Conservation (phyloP, 2,888 invertebrate species). For the Dasysyrphus tricinctus region DNA sequence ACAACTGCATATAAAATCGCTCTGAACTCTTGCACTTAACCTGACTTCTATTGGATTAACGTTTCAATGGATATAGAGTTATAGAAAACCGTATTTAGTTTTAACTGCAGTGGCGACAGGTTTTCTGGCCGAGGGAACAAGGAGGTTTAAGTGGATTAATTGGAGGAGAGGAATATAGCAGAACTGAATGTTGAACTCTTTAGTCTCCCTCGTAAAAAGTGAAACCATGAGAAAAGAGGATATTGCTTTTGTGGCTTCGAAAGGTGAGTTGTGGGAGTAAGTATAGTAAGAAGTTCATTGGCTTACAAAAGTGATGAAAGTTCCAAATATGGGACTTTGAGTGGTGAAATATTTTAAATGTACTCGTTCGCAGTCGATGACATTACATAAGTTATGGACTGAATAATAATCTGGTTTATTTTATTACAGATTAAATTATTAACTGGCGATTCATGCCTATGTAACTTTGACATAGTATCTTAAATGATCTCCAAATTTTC, state of each 20-base stretch:
- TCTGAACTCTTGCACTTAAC: conserved; percentile 74
- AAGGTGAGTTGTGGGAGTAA: conserved; percentile 56
- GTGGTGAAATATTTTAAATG: conserved; percentile 10
- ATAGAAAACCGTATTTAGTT: conserved; percentile 56
- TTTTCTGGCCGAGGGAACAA: neutral
- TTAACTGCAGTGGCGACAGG: conserved; percentile 46
- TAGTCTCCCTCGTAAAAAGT: conserved; percentile 54
- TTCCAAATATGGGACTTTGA: conserved; percentile 9
- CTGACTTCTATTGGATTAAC: conserved; percentile 69
- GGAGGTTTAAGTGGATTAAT: conserved; percentile 70
- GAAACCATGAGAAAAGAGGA: conserved; percentile 73
- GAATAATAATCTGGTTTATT: too few species aligned
- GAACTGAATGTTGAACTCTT: conserved; percentile 43
- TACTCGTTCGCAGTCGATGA: neutral
- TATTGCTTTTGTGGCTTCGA: conserved; percentile 30
- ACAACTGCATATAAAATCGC: conserved; percentile 42
- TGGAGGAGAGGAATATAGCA: conserved; percentile 46
- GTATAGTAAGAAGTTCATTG: conserved; percentile 27
- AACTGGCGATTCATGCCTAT: too few species aligned
- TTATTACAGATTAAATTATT: too few species aligned
- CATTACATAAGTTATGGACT: neutral
- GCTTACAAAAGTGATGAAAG: conserved; percentile 54
- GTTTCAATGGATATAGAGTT: conserved; percentile 33
- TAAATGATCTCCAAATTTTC: too few species aligned
- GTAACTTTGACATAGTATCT: too few species aligned